These are phyloP conservation scores for Eumaeus atala DNA, from an alignment of 1,140 invertebrate species.

Conservation along the genomic window DNA sequence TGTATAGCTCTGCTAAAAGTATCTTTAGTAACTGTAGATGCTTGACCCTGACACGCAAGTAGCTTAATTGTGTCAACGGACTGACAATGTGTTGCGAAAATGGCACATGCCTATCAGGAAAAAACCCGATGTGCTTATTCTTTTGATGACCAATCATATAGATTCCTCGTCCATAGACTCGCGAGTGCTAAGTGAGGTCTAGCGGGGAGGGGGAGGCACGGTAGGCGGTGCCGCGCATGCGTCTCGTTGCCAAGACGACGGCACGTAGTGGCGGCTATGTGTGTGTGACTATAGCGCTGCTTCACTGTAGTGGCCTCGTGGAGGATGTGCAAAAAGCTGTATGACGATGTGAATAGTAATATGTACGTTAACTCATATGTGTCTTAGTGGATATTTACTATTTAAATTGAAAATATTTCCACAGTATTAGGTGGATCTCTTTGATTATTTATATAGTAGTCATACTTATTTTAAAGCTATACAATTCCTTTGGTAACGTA, in stretches of 20 bases:
- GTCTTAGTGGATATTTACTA: neutral
- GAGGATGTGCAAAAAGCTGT: neutral
- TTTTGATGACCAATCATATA: constrained; percentile 64
- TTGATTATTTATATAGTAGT: too few relatives aligned
- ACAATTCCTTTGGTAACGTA: too few relatives aligned
- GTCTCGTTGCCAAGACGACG: constrained; percentile 66
- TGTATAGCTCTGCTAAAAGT: too few relatives aligned
- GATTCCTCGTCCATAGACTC: constrained; percentile 35
- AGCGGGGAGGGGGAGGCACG: constrained; percentile 17
- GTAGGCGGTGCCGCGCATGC: constrained; percentile 59
- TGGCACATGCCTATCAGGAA: constrained; percentile 21
- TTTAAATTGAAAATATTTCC: too few relatives aligned
- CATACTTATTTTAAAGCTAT: too few relatives aligned
- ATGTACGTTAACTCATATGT: too few relatives aligned
- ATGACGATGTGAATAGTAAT: too few relatives aligned
- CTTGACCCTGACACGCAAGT: too few relatives aligned
- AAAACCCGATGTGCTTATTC: constrained; percentile 35
- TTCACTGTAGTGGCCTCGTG: constrained; percentile 10
- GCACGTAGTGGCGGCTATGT: constrained; percentile 50
- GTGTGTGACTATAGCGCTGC: constrained; percentile 33
- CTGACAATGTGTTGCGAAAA: too few relatives aligned
- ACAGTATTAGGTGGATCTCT: too few relatives aligned
- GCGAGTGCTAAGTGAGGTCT: constrained; percentile 21
- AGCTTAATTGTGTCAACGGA: too few relatives aligned
- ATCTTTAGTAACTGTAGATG: too few relatives aligned